Evolutionary conservation across 2,888 invertebrate genomes (phyloP), one percentile per base, ranked within the genome.

Genomic region (Agriotes lineatus): DNA sequence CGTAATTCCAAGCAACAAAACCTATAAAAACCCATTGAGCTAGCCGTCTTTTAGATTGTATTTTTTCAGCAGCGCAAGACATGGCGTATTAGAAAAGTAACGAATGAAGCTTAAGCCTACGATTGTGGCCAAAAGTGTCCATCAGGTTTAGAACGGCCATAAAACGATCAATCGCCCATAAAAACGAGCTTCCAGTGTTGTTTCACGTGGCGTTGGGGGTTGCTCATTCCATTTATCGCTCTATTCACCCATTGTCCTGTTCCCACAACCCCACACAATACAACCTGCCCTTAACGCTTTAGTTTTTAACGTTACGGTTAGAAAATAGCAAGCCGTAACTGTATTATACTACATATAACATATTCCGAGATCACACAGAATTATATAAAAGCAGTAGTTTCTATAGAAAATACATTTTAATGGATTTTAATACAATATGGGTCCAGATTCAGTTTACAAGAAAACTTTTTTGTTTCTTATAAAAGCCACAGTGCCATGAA

Each of bases 111-210:
- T 19, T 62, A 66, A 62, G 50, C 66, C 62, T 56, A 61, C 33
- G 52, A 70, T 61, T 70, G 66, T 70, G 56, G 39, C 61, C 30
- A 58, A 70, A 70, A 66, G 66, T 66, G 69, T 70, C 70, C 67
- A 67, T 70, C 70, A 70, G 64, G 44, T 70, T 70, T 70, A 64
- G 64, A 61, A 44, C 67, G 60, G 19, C 39, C 48, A 64, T 71
- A 73, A 70, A 74, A 73, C 73, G 77, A 78, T 76, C 77, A 77
- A 78, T 79, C 77, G 75, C 59, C 73, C 77, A 74, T 75, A 77
- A 78, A 77, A 78, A 76, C 69, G 72, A 63, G 63, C 67, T 66
- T 57, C 67, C 67, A 67, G 64, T 70, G 70, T 70, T 70, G 60
- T 70, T 70, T 70, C 70, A 70, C 70, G 70, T 70, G 70, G 64